Conservation (phyloP, 2,888 invertebrate species). For the Drosophila kokeensis region DNA sequence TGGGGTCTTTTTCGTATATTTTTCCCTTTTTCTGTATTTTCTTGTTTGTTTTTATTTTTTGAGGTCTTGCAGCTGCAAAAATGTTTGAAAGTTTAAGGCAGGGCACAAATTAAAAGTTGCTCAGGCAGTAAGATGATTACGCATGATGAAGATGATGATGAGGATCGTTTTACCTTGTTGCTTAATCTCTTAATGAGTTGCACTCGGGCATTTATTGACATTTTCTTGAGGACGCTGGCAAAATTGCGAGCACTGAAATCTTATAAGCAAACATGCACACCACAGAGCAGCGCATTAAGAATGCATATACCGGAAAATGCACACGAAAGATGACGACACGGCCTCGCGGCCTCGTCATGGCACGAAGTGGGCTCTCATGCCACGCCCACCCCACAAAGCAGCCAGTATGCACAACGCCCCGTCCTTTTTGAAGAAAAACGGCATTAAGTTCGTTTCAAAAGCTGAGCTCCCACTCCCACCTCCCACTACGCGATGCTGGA, state of each 20-base stretch:
- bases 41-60: constrained; percentile 14
- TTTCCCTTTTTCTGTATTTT: neutral
- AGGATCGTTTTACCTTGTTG: constrained; percentile 53
- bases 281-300: constrained; percentile 50
- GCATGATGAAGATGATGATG: constrained; percentile 8
- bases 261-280: constrained; percentile 56
- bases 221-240: constrained; percentile 47
- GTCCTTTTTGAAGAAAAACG: constrained; percentile 34
- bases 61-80: constrained; percentile 30
- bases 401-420: neutral
- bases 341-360: constrained; percentile 21
- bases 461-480: constrained; percentile 28
- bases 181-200: constrained; percentile 77
- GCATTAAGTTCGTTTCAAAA: constrained; percentile 54
- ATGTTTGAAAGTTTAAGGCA: constrained; percentile 26
- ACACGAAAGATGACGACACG: constrained; percentile 50
- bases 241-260: constrained; percentile 60
- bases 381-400: neutral
- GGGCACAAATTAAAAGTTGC: constrained; percentile 51
- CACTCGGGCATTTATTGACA: constrained; percentile 74
- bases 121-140: constrained; percentile 26
- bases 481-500: constrained; percentile 2
- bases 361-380: constrained; percentile 14
- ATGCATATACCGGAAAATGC: constrained; percentile 74
- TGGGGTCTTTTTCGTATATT: neutral